Percentiles rank a stretch among this genome's conserved stretches.
Conservation (phyloP, 2,113 vertebrate genomes). For the Propithecus coquereli region DNA sequence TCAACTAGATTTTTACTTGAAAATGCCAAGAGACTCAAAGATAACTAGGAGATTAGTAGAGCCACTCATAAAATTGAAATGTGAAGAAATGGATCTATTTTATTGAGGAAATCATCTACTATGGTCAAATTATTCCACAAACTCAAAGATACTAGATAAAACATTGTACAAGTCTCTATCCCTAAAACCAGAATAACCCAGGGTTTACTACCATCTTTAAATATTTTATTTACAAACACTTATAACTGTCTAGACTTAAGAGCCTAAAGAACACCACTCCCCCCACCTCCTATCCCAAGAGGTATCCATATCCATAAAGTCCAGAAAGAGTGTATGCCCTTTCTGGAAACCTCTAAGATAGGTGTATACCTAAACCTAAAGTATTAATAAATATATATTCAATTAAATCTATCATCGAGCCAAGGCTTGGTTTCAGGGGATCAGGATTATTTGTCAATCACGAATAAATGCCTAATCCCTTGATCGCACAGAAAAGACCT, state of each 20-base stretch:
- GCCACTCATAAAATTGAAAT: neutral
- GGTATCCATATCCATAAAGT: neutral
- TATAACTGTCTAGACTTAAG: neutral
- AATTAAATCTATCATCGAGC: slow-evolving; percentile 1
- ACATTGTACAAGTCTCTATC: neutral
- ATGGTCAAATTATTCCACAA: neutral
- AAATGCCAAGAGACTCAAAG: neutral
- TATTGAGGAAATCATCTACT: neutral
- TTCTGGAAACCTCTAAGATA: neutral
- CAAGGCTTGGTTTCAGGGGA: neutral
- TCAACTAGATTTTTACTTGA: neutral
- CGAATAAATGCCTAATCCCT: slow-evolving; percentile 16
- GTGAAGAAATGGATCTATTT: neutral
- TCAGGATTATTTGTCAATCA: neutral
- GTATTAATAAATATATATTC: neutral
- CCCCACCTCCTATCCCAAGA: neutral
- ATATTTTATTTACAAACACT: neutral
- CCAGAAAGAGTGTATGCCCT: neutral
- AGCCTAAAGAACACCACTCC: neutral
- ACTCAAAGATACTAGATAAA: neutral
- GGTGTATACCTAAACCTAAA: neutral
- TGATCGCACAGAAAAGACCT: neutral
- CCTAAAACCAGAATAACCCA: neutral
- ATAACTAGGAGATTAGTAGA: neutral
- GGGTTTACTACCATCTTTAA: neutral